Base-by-base conservation (phyloP, 2,113 vertebrate genomes). In the Muntiacus reevesi region DNA sequence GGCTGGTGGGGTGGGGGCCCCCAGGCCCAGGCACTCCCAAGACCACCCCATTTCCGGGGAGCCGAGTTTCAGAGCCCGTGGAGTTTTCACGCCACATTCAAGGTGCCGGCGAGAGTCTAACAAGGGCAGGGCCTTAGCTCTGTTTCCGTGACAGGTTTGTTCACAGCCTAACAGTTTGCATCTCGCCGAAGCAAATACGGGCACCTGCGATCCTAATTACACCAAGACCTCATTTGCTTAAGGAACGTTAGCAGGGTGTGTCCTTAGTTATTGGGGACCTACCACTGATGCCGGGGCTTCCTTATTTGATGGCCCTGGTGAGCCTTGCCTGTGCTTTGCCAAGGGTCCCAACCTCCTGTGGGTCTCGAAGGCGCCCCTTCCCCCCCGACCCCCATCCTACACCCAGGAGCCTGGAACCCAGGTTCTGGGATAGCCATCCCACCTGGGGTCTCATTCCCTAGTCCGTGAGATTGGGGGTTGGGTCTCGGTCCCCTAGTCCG, bases 401-500 rank as follows among this genome's bases (percentile, higher is more conserved):
- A 6, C 43, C 3, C 2, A 5, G 40, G 54, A 33, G 23, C 36
- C 60, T 19, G 5, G 62, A 62, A 50, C 52, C 52, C 5, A 10
- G 9, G 43, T 94, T 82, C 60, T 87, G 82, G 64, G 54, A 30
- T 54, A 60, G 43, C 60, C 30, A 33, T 92, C 19, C 57, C 7
- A 12, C 83, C 8, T 13, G 0, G 36, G 21, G 60, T 78, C 27
- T 91, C 6, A 27, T 40, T 71, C 67, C n/a, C n/a, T 71, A 1
- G 64, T 71, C 17, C n/a, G 0, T 71, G 64, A 71, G 64, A 6
- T 71, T 71, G 36, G 64, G n/a, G 17, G 17, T 71, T 71, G 64
- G 33, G 1, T 71, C n/a, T 71, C 7, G 0, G 7, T 36, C 11
- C 8, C 33, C 17, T 36, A 5, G 33, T 67, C 64, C 7, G 16